Evolutionary conservation across 2,797 vertebrate genomes (phyloP).

Genomic region (Micrastur ruficollis): DNA sequence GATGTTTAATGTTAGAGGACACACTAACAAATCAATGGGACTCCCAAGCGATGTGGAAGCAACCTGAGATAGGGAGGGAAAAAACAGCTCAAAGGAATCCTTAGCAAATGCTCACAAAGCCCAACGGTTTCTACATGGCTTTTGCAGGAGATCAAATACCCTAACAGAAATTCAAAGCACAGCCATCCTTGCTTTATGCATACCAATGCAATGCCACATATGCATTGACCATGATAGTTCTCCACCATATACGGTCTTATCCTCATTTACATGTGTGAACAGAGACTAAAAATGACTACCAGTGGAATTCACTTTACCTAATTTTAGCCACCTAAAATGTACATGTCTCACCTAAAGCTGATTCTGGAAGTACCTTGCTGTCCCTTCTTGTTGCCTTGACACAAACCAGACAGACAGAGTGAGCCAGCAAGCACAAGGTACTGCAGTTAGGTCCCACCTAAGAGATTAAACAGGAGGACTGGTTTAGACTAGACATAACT

Average conservation of each 20-base stretch:
- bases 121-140: not conserved
- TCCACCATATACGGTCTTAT: not conserved
- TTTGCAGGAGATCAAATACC: not conserved
- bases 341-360: not conserved
- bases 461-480: not conserved
- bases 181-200: not conserved
- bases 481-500: not conserved
- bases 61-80: not conserved
- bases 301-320: not conserved
- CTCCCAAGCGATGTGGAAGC: not conserved
- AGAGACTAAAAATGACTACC: not conserved
- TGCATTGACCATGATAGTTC: not conserved
- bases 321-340: not conserved
- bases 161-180: not conserved
- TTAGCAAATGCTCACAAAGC: not conserved
- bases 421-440: accelerated
- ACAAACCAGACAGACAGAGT: not conserved
- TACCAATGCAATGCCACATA: not conserved
- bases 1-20: not conserved
- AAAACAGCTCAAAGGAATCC: not conserved
- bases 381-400: not conserved
- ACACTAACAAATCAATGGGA: not conserved
- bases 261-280: not conserved
- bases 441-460: not conserved
- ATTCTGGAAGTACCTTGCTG: not conserved